Percentiles rank a stretch among this genome's conserved stretches.
Evolutionary conservation across 2,797 vertebrate species (phyloP).

Genomic region (Aeoliscus strigatus): DNA sequence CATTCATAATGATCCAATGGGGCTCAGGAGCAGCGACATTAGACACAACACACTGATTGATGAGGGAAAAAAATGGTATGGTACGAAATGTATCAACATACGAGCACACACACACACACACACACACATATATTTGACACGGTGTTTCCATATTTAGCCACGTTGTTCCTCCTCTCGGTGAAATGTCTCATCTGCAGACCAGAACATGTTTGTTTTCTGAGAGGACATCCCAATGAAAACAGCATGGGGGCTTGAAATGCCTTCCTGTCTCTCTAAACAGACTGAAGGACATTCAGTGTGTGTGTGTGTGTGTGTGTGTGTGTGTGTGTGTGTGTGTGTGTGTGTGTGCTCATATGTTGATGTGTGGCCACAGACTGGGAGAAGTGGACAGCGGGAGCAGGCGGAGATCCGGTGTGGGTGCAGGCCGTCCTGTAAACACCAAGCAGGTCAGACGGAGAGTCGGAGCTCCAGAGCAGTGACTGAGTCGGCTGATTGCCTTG

Average conservation of each 20-base stretch:
- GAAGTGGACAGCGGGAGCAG: conserved; percentile 2
- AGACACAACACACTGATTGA: no score
- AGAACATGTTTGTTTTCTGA: conserved; percentile 58
- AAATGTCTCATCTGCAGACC: conserved; percentile 34
- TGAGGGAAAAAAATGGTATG: no score
- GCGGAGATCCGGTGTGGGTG: conserved; percentile 29
- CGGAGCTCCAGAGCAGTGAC: conserved; percentile 1
- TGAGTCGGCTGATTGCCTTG: conserved; percentile 12
- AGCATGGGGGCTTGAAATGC: conserved; percentile 43
- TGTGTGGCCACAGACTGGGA: conserved; percentile 17
- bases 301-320: conserved; percentile 21
- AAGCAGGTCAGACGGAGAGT: conserved; percentile 21
- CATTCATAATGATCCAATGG: conserved; percentile 2
- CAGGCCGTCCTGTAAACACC: conserved; percentile 48
- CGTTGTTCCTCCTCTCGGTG: conserved; percentile 15
- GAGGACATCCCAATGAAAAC: conserved; percentile 31
- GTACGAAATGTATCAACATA: no score
- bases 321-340: conserved; percentile 6
- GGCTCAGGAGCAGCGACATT: no score
- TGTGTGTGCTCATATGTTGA: conserved; percentile 3
- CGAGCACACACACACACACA: no score
- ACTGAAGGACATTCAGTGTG: conserved; percentile 15
- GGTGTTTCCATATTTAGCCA: background rate
- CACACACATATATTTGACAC: background rate
- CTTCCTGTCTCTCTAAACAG: conserved; percentile 38